Percentiles rank a stretch among this genome's conserved stretches.
Evolutionary conservation across 2,113 vertebrate species (phyloP).

Genomic region (Lontra canadensis): DNA sequence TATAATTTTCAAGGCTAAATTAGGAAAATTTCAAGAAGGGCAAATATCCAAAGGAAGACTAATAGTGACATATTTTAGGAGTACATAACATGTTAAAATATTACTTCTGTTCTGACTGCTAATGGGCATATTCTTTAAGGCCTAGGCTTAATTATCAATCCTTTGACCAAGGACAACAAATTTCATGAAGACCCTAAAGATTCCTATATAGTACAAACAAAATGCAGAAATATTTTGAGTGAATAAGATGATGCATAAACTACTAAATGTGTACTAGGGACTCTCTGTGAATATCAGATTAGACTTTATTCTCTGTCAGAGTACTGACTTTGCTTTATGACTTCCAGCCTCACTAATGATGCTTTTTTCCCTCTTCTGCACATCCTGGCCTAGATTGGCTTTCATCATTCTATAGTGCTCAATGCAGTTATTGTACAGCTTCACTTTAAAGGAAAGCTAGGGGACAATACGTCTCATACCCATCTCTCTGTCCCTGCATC

Average conservation of each 20-base stretch:
- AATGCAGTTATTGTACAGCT: background rate
- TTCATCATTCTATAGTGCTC: background rate
- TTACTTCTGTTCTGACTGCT: background rate
- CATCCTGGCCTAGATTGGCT: background rate
- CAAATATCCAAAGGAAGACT: background rate
- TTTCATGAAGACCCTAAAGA: background rate
- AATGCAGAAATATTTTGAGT: conserved; percentile 4
- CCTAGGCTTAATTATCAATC: background rate
- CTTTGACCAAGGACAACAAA: background rate
- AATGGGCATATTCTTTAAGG: background rate
- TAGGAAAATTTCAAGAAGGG: background rate
- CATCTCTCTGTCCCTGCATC: background rate
- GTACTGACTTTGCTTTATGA: background rate
- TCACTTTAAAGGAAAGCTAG: background rate
- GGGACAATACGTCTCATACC: background rate
- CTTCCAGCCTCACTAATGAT: background rate
- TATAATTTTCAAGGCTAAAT: background rate
- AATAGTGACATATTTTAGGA: background rate
- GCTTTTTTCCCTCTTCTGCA: background rate
- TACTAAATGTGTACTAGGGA: background rate
- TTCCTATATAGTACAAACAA: background rate
- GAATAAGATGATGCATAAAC: background rate
- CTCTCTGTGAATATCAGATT: background rate
- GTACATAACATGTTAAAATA: background rate
- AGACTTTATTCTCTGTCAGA: background rate